Base-by-base conservation (phyloP, 2,888 invertebrate genomes). In the Morpho deidamia region DNA sequence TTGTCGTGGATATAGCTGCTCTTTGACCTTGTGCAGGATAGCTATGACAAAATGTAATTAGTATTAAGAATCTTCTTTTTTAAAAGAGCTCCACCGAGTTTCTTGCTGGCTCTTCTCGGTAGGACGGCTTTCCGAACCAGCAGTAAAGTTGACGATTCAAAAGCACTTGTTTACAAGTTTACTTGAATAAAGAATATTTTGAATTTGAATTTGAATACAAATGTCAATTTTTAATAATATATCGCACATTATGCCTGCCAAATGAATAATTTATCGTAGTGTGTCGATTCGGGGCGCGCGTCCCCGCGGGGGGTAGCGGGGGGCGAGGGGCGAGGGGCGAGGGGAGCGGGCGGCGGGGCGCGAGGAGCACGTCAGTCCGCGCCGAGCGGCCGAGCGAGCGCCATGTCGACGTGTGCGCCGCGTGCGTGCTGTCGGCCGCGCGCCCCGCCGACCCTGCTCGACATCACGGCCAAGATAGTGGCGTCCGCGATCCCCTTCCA, bases 401-500 rank as follows among this genome's bases (percentile, higher is more conserved):
- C 82, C 68, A 87, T 89, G 87, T 78, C 89, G 66, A 81, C 82
- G 79, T 87, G 85, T 78, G 85, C 86, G 84, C 86, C 87, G 84
- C 88, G 87, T 82, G 86, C 82, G 63, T 88, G 88, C 79, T 87
- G 88, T 77, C 84, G 86, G 83, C 84, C 86, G 84, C 89, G 89
- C 86, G 86, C 91, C 83, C 94, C 94, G 71, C 94, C 95, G 87
- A 91, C 94, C 63, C 90, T 96, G 68, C 92, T 96, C 72, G 95
- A 96, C 90, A 93, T 95, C 71, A 93, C 95, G 76, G 95, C 96
- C 68, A 94, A 94, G 86, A 93, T 94, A 74, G 96, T 96, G 68
- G 96, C 96, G 71, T 94, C 94, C 82, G 93, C 94, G 80, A 94
- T 96, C 71, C 95, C 96, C 62, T 96, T 96, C 87, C 95, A 96